Evolutionary conservation across 2,797 vertebrate species (phyloP).

Genomic region (Lates japonicus): DNA sequence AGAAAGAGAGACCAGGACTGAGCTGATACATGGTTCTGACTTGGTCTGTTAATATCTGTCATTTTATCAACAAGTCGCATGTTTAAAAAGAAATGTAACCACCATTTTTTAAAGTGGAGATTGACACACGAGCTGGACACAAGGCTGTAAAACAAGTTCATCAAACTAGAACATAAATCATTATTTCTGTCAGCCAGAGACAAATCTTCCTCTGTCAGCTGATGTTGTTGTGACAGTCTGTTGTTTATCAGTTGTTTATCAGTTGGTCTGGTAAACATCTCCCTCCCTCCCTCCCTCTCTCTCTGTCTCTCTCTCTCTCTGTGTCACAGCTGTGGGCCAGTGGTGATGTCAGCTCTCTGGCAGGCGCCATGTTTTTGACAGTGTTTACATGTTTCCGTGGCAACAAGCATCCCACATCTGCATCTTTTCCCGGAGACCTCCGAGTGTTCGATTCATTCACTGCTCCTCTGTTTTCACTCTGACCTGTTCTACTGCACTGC

Average conservation of each 20-base stretch:
- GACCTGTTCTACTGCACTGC: background rate
- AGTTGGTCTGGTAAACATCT: conserved; percentile 31
- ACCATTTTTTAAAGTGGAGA: background rate
- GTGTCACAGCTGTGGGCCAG: conserved; percentile 76
- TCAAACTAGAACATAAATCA: background rate
- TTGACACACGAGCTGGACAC: background rate
- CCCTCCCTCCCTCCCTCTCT: background rate
- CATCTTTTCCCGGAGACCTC: conserved; percentile 63
- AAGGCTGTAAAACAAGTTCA: background rate
- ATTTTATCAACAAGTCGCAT: no score
- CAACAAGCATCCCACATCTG: conserved; percentile 86
- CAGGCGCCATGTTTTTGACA: conserved; percentile 82
- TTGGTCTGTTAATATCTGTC: no score
- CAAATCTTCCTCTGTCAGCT: background rate
- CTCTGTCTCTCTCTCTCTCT: conserved; percentile 34
- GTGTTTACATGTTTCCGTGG: conserved; percentile 79
- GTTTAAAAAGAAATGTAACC: no score
- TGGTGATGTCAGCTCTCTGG: conserved; percentile 84
- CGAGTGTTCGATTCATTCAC: conserved; percentile 24
- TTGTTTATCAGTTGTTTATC: conserved; percentile 36
- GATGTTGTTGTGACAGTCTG: conserved; percentile 24
- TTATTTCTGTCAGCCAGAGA: background rate
- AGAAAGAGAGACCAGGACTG: no score
- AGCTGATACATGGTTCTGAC: no score
- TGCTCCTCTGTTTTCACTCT: conserved; percentile 15